These are phyloP conservation scores for Pyrgilauda ruficollis DNA, from an alignment of 2,113 vertebrate species.

Conservation along the genomic window DNA sequence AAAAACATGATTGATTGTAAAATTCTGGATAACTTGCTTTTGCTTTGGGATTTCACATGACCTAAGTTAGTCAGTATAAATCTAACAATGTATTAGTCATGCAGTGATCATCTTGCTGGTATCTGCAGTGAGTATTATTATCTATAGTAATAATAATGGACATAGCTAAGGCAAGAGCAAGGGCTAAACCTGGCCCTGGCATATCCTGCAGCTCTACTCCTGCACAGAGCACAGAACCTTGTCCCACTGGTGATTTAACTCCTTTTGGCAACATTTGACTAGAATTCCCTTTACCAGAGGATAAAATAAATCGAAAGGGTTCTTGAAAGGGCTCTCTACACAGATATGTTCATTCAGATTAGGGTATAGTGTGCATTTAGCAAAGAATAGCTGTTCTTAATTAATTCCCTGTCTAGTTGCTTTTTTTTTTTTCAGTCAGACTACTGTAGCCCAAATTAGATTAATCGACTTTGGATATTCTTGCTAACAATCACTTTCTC, in stretches of 20 bases:
- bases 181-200: background rate
- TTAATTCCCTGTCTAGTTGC: slow-evolving; percentile 26
- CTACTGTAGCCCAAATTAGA: background rate
- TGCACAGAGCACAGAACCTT: background rate
- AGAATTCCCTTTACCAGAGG: slow-evolving; percentile 1
- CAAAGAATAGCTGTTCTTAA: slow-evolving; percentile 19
- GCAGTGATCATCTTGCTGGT: background rate
- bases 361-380: background rate
- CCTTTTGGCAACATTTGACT: slow-evolving; percentile 38
- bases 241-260: background rate
- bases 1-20: slow-evolving; percentile 33
- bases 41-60: background rate
- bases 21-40: background rate
- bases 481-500: slow-evolving; percentile 5
- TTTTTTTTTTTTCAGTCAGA: background rate
- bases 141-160: background rate
- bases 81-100: background rate
- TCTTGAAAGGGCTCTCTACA: background rate
- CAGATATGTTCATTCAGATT: background rate
- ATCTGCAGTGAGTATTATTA: background rate
- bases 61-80: background rate
- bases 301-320: slow-evolving; percentile 15
- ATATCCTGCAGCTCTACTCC: background rate
- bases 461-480: slow-evolving; percentile 5
- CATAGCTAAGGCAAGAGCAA: background rate